Conservation (phyloP, 2,888 invertebrate genomes). For the Drosophila tanythrix region DNA sequence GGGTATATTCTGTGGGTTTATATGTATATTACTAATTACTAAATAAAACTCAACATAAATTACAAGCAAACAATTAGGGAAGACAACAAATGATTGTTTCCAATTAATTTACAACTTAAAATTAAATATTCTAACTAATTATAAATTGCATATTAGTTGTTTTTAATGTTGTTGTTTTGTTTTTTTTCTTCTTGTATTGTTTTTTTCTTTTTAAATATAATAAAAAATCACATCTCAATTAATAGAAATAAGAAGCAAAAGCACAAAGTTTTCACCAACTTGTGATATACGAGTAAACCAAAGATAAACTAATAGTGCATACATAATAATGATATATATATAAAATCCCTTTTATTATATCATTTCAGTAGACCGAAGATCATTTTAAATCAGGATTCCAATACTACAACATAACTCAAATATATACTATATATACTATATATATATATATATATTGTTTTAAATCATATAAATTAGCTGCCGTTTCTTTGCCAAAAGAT, state of each 20-base stretch:
- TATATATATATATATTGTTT: slow-evolving; percentile 19
- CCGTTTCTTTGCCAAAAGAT: slow-evolving; percentile 50
- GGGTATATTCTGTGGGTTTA: slow-evolving; percentile 30
- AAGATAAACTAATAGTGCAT: slow-evolving; percentile 47
- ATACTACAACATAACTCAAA: slow-evolving; percentile 31
- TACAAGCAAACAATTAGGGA: slow-evolving; percentile 73
- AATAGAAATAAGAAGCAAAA: slow-evolving; percentile 58
- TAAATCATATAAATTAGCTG: slow-evolving; percentile 62
- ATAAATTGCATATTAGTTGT: slow-evolving; percentile 59
- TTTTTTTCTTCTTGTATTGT: not conserved
- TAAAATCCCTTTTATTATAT: slow-evolving; percentile 3
- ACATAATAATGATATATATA: slow-evolving; percentile 9
- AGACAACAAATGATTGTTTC: slow-evolving; percentile 72
- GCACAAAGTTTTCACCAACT: slow-evolving; percentile 33
- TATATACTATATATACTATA: slow-evolving; percentile 16
- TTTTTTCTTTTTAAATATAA: slow-evolving; percentile 22
- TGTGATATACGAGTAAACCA: slow-evolving; percentile 39
- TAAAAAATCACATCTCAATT: slow-evolving; percentile 74
- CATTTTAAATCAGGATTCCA: slow-evolving; percentile 46
- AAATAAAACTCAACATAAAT: slow-evolving; percentile 77
- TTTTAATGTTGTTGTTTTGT: slow-evolving; percentile 11
- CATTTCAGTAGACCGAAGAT: slow-evolving; percentile 24
- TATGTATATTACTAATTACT: slow-evolving; percentile 52
- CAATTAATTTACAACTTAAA: slow-evolving; percentile 56
- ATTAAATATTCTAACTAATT: slow-evolving; percentile 29